Conservation (phyloP, 2,113 vertebrate species). For the Tachysurus vachellii region DNA sequence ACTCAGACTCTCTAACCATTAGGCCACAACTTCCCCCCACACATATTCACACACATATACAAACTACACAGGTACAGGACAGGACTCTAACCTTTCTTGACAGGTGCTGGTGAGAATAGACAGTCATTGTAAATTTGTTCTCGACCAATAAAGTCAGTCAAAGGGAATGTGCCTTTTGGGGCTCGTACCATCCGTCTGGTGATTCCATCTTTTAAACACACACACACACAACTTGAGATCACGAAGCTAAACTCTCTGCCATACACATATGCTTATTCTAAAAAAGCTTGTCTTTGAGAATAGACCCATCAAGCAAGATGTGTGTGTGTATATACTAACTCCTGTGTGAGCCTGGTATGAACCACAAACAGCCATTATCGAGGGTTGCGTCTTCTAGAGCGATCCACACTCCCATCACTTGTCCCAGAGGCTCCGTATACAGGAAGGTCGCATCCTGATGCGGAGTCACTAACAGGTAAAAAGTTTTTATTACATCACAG, state of each 20-base stretch:
- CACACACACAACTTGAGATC: not conserved
- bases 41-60: not conserved
- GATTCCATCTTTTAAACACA: constrained; percentile 75
- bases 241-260: not conserved
- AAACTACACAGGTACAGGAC: not conserved
- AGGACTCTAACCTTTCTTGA: constrained; percentile 85
- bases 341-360: constrained; percentile 90
- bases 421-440: constrained; percentile 89
- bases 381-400: constrained; percentile 85
- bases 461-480: constrained; percentile 73
- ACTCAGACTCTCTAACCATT: no score
- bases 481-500: not conserved
- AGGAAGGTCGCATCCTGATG: constrained; percentile 95
- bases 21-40: not conserved
- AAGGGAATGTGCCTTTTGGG: constrained; percentile 66
- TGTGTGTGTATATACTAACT: constrained; percentile 67
- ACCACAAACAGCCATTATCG: constrained; percentile 92
- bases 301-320: not conserved
- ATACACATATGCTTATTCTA: not conserved
- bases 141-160: constrained; percentile 80
- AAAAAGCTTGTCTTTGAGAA: not conserved
- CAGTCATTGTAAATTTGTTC: constrained; percentile 71
- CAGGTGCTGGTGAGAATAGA: constrained; percentile 78
- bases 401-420: constrained; percentile 86
- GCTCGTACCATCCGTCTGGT: constrained; percentile 83